A percentile compares a stretch with the other conserved stretches of the same genome.
These are phyloP conservation scores for Rallus crepitans DNA, from an alignment of 2,797 vertebrate genomes.

Conservation along the genomic window DNA sequence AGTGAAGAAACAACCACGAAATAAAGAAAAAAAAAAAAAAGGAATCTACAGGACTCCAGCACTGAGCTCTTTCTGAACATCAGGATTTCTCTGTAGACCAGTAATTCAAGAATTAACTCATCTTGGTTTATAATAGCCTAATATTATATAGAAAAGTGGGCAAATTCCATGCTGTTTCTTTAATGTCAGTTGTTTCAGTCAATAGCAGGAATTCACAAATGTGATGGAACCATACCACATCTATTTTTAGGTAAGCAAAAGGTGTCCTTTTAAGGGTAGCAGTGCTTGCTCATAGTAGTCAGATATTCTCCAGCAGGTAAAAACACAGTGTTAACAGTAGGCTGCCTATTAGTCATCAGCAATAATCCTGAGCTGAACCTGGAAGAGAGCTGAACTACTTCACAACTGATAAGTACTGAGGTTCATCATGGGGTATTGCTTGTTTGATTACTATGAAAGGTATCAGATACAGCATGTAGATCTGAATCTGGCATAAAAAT, in stretches of 20 bases:
- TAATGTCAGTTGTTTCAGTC: neutral
- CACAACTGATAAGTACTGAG: neutral
- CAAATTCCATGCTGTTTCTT: neutral
- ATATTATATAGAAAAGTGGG: neutral
- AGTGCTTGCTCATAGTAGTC: neutral
- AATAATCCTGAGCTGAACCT: neutral
- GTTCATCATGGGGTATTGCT: neutral
- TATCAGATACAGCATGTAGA: neutral
- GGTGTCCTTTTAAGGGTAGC: neutral
- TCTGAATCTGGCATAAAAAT: neutral
- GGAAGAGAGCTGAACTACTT: neutral
- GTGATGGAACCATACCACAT: neutral
- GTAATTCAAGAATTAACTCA: neutral
- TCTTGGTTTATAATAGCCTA: neutral
- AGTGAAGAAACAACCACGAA: neutral
- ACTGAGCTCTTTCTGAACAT: neutral
- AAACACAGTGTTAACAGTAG: neutral
- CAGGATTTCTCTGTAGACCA: neutral
- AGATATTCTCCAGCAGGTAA: neutral
- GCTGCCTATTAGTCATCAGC: neutral
- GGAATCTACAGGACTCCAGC: neutral
- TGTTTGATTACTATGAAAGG: neutral
- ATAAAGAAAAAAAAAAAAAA: neutral
- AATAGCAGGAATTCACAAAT: neutral
- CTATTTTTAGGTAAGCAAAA: conserved; percentile 36